phyloP scores from a whole-genome alignment of 2,888 invertebrate genomes.

The Stenolophus ochropezus region DNA sequence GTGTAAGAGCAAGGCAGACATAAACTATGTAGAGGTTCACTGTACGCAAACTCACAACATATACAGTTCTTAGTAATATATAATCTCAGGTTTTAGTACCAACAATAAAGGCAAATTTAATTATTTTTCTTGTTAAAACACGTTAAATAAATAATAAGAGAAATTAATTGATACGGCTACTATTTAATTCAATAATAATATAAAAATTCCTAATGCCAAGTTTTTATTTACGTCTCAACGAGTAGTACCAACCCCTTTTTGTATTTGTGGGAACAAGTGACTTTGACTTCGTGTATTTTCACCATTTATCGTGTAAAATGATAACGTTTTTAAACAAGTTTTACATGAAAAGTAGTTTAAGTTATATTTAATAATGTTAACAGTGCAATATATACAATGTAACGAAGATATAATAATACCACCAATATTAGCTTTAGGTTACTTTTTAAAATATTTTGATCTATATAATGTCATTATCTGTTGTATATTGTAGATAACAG shows the following conservation, averaged over 20 bases:
- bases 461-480: constrained; percentile 13
- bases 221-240: constrained; percentile 1
- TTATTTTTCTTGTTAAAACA: too few species aligned
- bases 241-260: constrained; percentile 38
- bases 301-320: constrained; percentile 30
- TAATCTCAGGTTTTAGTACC: too few species aligned
- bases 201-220: too few species aligned
- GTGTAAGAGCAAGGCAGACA: too few species aligned
- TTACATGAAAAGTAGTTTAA: constrained; percentile 40
- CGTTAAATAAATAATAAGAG: too few species aligned
- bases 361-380: constrained; percentile 29
- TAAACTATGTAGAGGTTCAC: too few species aligned
- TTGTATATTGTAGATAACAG: constrained; percentile 9
- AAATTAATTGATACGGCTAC: too few species aligned
- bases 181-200: too few species aligned
- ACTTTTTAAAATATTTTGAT: constrained; percentile 10
- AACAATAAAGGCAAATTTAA: too few species aligned
- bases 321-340: constrained; percentile 30
- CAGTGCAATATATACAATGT: constrained; percentile 44
- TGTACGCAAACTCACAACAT: too few species aligned
- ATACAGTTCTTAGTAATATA: too few species aligned
- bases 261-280: constrained; percentile 28
- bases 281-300: constrained; percentile 26
- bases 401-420: constrained; percentile 17
- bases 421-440: constrained; percentile 37